phyloP scores from a whole-genome alignment of 2,113 vertebrate genomes.

The Boulengeromyrus knoepffleri region DNA sequence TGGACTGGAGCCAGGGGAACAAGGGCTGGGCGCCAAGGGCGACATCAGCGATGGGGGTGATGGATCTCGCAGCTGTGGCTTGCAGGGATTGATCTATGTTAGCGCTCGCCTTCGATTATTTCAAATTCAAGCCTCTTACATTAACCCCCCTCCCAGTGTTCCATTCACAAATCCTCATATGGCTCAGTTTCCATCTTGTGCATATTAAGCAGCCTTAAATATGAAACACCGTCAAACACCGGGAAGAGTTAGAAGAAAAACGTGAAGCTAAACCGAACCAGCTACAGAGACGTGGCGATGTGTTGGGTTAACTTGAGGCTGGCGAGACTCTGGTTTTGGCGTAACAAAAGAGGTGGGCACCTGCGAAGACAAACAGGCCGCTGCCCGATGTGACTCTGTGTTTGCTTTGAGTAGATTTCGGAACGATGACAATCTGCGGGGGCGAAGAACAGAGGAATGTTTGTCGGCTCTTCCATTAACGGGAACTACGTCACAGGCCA shows the following conservation, averaged over 20 bases:
- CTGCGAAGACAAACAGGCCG: neutral
- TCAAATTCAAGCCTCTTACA: neutral
- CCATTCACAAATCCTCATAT: neutral
- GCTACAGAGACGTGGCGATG: neutral
- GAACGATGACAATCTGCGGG: neutral
- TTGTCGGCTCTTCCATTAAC: no score
- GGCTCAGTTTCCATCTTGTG: neutral
- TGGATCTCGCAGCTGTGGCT: neutral
- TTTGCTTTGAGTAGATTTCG: neutral
- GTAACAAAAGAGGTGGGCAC: neutral
- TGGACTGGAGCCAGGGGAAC: neutral
- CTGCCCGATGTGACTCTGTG: neutral
- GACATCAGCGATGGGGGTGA: neutral
- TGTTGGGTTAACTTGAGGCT: neutral
- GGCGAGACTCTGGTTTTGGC: neutral
- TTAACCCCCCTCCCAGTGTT: neutral
- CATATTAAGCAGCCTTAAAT: neutral
- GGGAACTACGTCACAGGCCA: no score
- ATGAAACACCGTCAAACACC: neutral
- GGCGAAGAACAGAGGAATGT: no score
- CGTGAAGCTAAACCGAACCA: neutral
- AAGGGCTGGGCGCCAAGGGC: neutral
- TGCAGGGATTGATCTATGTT: slow-evolving; percentile 4
- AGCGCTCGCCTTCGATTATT: neutral
- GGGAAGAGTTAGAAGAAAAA: neutral